Base-by-base conservation (phyloP, 2,888 invertebrate genomes). In the Protula sp. region DNA sequence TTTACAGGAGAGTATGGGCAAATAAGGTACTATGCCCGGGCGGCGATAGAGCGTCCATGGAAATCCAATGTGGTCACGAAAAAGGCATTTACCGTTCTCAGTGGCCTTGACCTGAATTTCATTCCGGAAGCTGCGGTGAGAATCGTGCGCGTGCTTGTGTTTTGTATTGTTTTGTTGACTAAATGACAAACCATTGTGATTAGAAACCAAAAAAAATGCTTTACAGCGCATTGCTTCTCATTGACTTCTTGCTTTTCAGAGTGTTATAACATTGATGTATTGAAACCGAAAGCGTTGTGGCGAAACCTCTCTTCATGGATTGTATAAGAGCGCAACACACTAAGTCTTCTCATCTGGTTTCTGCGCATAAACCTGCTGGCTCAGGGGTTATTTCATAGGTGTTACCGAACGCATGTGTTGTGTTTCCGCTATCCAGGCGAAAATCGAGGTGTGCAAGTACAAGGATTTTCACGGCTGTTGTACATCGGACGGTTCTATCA, bases 81-180 rank as follows among this genome's bases (percentile, higher is more conserved):
- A 58, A 75, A 77, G 58, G 77, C 77, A 2, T 78, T 80, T 60
- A 65, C 78, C 27, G 71, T 80, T 0, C 66, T 78, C 51, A 65
- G 63, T 30, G 67, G 65, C 5, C 65, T 70, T 2, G 65, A 69
- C 55, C 60, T 70, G 38, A 69, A 68, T 60, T 65, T 65, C 52
- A 67, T 70, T 19, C 67, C 68, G 0, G 68, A 70, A 56, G 67
- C 68, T 31, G 66, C 65, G 2, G 68, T 67, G 30, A 50, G 66
- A 51, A n/a, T 30, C 14, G 5, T 26, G 4, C 9, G 22, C 26
- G 14, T 28, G 55, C 55, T 55, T 53, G 3, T 58, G n/a, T 53
- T 2, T 53, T 2, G 5, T 14, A 9, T 14, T 54, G 9, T 54
- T 30, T 54, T 54, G 24, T 54, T 9, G 4, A 4, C 5, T 26